Evolutionary conservation across 2,888 invertebrate genomes (phyloP).

Genomic region (Eupsilia transversa): DNA sequence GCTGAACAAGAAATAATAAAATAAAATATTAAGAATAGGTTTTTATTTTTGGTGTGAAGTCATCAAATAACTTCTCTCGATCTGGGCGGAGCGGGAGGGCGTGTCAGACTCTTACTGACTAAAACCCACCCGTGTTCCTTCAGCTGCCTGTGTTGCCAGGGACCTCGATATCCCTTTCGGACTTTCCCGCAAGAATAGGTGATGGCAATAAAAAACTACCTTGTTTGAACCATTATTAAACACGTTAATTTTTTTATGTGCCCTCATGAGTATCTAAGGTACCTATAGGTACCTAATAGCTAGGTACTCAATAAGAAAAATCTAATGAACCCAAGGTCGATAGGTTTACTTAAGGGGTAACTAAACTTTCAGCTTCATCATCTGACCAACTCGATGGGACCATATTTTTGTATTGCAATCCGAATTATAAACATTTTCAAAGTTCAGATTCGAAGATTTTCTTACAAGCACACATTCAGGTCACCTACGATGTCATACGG

Average conservation of each 20-base stretch:
- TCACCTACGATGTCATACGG: not conserved
- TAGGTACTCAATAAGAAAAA: too few species aligned
- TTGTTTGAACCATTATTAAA: not conserved
- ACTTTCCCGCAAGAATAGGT: too few species aligned
- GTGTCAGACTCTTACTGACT: too few species aligned
- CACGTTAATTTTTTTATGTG: not conserved
- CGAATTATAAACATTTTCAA: not conserved
- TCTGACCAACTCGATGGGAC: not conserved
- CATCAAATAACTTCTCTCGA: too few species aligned
- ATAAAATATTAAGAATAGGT: not conserved
- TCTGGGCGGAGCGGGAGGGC: too few species aligned
- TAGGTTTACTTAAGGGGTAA: not conserved
- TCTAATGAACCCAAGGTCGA: not conserved
- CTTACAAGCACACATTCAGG: not conserved
- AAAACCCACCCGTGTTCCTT: too few species aligned
- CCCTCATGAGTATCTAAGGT: too few species aligned
- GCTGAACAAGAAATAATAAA: constrained; percentile 64
- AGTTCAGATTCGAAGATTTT: not conserved
- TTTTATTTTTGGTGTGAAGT: too few species aligned
- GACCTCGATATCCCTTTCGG: too few species aligned
- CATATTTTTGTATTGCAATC: not conserved
- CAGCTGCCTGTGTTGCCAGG: too few species aligned
- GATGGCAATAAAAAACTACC: not conserved
- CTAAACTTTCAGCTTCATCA: not conserved
- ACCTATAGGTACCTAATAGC: too few species aligned